A percentile compares a stretch with the other conserved stretches of the same genome.
phyloP scores from a whole-genome alignment of 2,888 invertebrate species.

The Thera britannica region DNA sequence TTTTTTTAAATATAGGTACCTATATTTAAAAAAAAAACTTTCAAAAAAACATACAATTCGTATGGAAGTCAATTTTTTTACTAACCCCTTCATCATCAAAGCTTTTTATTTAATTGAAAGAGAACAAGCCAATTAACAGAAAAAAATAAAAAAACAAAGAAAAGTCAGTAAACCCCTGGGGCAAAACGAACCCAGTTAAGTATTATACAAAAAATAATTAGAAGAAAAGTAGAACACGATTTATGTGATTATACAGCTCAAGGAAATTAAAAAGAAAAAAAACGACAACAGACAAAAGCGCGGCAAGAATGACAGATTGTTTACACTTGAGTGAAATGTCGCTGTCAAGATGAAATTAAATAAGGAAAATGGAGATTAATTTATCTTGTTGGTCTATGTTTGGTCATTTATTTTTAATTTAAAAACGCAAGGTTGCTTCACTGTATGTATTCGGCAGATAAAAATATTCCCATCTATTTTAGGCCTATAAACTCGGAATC shows the following conservation, averaged over 20 bases:
- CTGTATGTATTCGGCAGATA: no score
- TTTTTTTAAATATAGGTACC: no score
- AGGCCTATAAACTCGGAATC: no score
- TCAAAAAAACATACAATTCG: no score
- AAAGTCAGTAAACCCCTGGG: slow-evolving; percentile 28
- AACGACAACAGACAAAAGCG: slow-evolving; percentile 37
- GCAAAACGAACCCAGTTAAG: slow-evolving; percentile 37
- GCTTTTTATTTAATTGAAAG: slow-evolving; percentile 9
- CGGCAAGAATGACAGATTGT: slow-evolving; percentile 73
- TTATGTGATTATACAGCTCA: slow-evolving; percentile 59
- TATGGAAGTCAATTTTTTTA: background rate
- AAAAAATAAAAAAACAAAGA: slow-evolving; percentile 10
- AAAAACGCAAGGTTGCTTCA: no score
- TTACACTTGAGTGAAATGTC: slow-evolving; percentile 76
- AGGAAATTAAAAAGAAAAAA: slow-evolving; percentile 58
- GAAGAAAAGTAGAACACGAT: slow-evolving; percentile 42
- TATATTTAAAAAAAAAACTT: no score
- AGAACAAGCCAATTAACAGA: slow-evolving; percentile 10
- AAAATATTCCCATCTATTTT: no score
- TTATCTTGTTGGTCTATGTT: slow-evolving; percentile 2
- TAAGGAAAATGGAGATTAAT: slow-evolving; percentile 22
- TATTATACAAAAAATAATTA: slow-evolving; percentile 48
- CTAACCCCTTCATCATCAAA: background rate
- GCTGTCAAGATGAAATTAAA: slow-evolving; percentile 60
- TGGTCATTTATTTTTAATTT: background rate